Evolutionary conservation across 2,797 vertebrate species (phyloP).

Genomic region (Gymnoscopelus braueri): DNA sequence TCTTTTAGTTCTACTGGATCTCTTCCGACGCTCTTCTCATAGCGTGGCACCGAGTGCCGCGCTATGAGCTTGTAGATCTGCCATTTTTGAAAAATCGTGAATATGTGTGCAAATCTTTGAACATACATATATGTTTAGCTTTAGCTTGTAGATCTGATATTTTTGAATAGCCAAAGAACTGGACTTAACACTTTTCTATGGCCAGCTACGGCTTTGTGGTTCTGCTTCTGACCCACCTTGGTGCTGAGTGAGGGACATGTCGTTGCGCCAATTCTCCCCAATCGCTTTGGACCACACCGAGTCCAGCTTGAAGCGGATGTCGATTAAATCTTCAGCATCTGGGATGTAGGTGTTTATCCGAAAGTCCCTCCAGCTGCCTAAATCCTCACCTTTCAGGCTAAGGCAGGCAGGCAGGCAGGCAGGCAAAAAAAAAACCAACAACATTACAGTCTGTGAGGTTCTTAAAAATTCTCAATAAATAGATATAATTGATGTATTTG

Average conservation of each 20-base stretch:
- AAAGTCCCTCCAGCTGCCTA: constrained; percentile 91
- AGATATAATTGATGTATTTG: no score
- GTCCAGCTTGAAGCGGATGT: constrained; percentile 75
- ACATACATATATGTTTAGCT: no score
- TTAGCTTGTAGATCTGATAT: no score
- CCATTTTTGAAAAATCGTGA: no score
- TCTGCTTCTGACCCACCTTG: neutral
- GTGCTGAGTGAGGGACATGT: neutral
- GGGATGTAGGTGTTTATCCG: constrained; percentile 86
- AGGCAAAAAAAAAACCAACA: neutral
- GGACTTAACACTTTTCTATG: no score
- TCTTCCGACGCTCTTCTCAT: no score
- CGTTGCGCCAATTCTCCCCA: neutral
- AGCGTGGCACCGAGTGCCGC: no score
- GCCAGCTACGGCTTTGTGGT: neutral
- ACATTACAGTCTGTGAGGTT: neutral
- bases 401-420: neutral
- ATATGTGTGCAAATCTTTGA: no score
- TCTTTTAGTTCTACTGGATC: no score
- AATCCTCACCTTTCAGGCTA: constrained; percentile 86
- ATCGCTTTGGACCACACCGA: constrained; percentile 42
- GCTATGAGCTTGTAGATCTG: no score
- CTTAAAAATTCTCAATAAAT: no score
- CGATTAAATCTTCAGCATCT: constrained; percentile 70
- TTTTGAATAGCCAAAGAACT: no score